phyloP scores from a whole-genome alignment of 2,888 invertebrate genomes.

The Ypsolopha scabrella region DNA sequence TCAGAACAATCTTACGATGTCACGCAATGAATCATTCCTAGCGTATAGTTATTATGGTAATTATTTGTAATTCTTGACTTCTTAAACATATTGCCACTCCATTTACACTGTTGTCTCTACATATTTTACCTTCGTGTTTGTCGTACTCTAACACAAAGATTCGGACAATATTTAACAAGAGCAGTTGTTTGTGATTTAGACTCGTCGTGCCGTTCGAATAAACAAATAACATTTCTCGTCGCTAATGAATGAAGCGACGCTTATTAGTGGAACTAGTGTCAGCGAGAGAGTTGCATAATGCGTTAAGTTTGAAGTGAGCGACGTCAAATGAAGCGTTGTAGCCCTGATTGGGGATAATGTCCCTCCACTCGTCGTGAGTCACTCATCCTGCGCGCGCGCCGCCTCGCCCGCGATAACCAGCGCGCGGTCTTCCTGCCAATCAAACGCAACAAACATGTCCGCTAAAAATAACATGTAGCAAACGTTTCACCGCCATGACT shows the following conservation, averaged over 20 bases:
- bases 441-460: slow-evolving; percentile 42
- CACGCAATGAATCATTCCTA: slow-evolving; percentile 8
- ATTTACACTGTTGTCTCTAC: too few species aligned
- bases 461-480: slow-evolving; percentile 31
- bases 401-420: slow-evolving; percentile 46
- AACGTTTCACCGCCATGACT: slow-evolving; percentile 37
- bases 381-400: slow-evolving; percentile 53
- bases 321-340: slow-evolving; percentile 13
- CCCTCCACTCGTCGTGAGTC: slow-evolving; percentile 41
- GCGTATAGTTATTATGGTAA: slow-evolving; percentile 12
- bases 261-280: not conserved
- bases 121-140: too few species aligned
- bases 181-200: too few species aligned
- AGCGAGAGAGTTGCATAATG: not conserved
- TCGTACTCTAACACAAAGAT: too few species aligned
- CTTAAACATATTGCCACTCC: too few species aligned
- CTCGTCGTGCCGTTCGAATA: too few species aligned
- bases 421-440: slow-evolving; percentile 58
- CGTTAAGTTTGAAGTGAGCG: not conserved
- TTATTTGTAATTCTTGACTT: slow-evolving; percentile 3
- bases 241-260: slow-evolving; percentile 8
- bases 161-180: too few species aligned
- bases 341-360: slow-evolving; percentile 47
- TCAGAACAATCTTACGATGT: slow-evolving; percentile 1
- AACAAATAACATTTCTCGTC: not conserved